These are phyloP conservation scores for Synaphobranchus kaupii DNA, from an alignment of 2,797 vertebrate genomes.

Conservation along the genomic window DNA sequence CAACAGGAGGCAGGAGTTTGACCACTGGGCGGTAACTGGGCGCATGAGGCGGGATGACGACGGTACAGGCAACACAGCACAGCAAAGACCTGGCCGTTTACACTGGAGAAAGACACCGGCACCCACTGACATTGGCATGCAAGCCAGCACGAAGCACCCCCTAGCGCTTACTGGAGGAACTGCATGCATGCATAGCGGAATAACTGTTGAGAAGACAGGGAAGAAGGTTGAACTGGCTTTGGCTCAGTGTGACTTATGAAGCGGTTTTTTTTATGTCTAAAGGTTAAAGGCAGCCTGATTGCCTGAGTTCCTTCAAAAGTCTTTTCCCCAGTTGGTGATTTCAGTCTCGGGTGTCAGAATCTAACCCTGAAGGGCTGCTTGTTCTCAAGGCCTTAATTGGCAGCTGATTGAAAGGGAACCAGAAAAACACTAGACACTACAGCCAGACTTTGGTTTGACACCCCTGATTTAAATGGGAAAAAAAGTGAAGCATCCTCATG, in stretches of 20 bases:
- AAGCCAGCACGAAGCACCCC: background rate
- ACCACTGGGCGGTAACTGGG: background rate
- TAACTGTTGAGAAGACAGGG: background rate
- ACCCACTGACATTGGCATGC: background rate
- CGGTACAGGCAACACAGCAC: background rate
- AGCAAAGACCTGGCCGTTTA: background rate
- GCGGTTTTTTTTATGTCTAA: background rate
- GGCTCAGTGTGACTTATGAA: background rate
- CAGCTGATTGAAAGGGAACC: background rate
- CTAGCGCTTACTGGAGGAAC: conserved; percentile 1
- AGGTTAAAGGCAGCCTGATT: background rate
- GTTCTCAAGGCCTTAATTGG: background rate
- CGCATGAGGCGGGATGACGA: background rate
- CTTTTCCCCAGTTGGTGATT: background rate
- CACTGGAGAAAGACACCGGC: background rate
- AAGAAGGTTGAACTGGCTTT: background rate
- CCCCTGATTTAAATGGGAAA: background rate
- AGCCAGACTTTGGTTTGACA: background rate
- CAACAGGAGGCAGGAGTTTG: background rate
- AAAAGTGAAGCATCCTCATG: background rate
- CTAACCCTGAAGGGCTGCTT: background rate
- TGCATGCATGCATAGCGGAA: background rate
- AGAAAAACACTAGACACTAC: background rate
- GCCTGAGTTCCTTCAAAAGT: background rate
- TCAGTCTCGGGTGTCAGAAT: background rate